phyloP scores from a whole-genome alignment of 2,888 invertebrate genomes.

The Dorcus hopei region DNA sequence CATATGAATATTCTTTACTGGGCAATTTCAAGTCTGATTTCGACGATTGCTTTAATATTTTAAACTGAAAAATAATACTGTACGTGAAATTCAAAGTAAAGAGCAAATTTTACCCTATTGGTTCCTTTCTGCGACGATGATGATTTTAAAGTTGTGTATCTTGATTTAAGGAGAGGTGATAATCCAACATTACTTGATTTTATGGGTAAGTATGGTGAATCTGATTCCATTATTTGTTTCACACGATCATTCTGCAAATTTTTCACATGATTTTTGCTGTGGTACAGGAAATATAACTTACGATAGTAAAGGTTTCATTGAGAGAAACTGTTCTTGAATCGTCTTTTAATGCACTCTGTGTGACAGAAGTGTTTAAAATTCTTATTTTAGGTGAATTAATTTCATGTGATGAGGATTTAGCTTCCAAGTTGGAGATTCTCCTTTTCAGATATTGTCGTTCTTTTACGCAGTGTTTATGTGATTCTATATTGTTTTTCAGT shows the following conservation, averaged over 20 bases:
- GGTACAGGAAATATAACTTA: background rate
- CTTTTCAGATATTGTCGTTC: constrained; percentile 35
- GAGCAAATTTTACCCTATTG: too few species aligned
- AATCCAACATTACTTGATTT: constrained; percentile 47
- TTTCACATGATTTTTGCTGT: background rate
- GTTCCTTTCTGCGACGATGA: too few species aligned
- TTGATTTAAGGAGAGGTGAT: too few species aligned
- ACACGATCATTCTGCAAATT: constrained; percentile 46
- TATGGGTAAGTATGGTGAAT: constrained; percentile 59
- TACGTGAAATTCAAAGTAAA: too few species aligned
- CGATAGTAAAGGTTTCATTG: too few species aligned
- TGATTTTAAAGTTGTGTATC: too few species aligned
- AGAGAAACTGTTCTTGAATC: too few species aligned
- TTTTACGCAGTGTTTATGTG: constrained; percentile 24
- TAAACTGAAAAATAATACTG: too few species aligned
- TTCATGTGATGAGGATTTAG: background rate
- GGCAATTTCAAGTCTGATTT: constrained; percentile 11
- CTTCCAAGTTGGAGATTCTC: constrained; percentile 32
- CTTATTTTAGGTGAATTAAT: constrained; percentile 33
- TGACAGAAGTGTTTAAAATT: constrained; percentile 13
- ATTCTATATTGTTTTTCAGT: constrained; percentile 23
- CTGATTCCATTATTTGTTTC: constrained; percentile 52
- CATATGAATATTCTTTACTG: constrained; percentile 40
- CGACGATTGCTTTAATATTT: background rate
- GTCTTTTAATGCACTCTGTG: too few species aligned